Evolutionary conservation across 2,888 invertebrate species (phyloP), one percentile per base, ranked within the genome.

Genomic region (Hedychridium roseum): DNA sequence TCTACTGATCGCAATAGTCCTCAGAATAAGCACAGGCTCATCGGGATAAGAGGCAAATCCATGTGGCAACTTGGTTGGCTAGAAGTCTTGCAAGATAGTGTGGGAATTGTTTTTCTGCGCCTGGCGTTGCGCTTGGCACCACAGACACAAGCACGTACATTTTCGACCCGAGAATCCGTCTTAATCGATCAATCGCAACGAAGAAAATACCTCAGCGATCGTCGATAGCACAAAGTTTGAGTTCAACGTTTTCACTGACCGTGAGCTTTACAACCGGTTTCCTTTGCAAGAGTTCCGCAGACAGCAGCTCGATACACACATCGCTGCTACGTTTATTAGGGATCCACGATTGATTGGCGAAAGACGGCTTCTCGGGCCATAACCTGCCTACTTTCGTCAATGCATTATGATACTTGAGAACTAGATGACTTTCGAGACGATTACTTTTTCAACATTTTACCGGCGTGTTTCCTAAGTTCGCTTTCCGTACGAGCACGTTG

Each of bases 91-190:
- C 67, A 70, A 66, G 67, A 74, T 62, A 63, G 73, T 74, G 76
- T 76, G 73, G 73, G 73, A 76, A 74, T 76, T 76, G 74, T 76
- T 76, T 76, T 76, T 76, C 75, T 74, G 74, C 72, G 74, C 71
- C 64, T 65, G 54, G 57, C 54, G 62, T 66, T 60, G 66, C 61
- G 56, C 43, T 57, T 59, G 63, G 71, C 68, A 73, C 59, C 68
- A 68, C 72, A 68, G 64, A 70, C 68, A 71, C 69, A 58, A 68
- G 73, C 74, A 66, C 65, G 66, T 72, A 73, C 69, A 70, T 72
- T 67, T 66, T 64, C 54, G 50, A 59, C 63, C 57, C 50, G 59
- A 53, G 39, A 56, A 52, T 67, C 63, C 58, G 64, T 58, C 62
- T 66, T n/a, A n/a, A n/a, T n/a, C n/a, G n/a, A n/a, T n/a, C 37